A percentile compares a stretch with the other conserved stretches of the same genome.
phyloP scores from a whole-genome alignment of 2,888 invertebrate species.

The Polia nebulosa region DNA sequence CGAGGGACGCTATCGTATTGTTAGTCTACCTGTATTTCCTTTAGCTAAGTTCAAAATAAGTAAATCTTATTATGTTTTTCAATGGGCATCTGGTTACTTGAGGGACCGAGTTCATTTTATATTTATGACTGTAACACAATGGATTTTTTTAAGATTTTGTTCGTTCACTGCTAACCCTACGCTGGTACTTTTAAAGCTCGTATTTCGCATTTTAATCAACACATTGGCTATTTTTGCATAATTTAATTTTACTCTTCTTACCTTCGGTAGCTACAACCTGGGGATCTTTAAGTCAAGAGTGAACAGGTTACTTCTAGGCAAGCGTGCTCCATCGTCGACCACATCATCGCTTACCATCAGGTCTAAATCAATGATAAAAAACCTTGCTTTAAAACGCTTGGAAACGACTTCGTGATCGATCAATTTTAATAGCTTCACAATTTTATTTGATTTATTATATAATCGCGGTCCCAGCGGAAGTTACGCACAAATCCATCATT shows the following conservation, averaged over 20 bases:
- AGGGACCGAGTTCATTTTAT: slow-evolving; percentile 81
- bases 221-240: neutral
- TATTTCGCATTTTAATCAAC: slow-evolving; percentile 6
- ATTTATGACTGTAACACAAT: slow-evolving; percentile 79
- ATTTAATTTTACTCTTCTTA: no score
- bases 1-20: slow-evolving; percentile 82
- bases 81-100: slow-evolving; percentile 86
- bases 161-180: slow-evolving; percentile 33
- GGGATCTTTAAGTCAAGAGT: no score
- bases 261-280: no score
- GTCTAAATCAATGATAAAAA: no score
- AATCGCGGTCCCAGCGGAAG: slow-evolving; percentile 38
- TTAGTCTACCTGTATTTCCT: slow-evolving; percentile 87
- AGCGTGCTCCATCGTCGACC: no score
- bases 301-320: no score
- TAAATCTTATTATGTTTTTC: slow-evolving; percentile 87
- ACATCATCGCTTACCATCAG: no score
- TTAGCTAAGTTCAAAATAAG: slow-evolving; percentile 81
- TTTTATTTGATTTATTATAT: slow-evolving; percentile 35
- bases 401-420: slow-evolving; percentile 13
- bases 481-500: slow-evolving; percentile 52
- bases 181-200: slow-evolving; percentile 10
- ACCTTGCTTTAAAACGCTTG: slow-evolving; percentile 16
- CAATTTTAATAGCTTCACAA: slow-evolving; percentile 25
- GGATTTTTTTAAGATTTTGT: slow-evolving; percentile 57